Percentiles rank a stretch among this genome's conserved stretches.
These are phyloP conservation scores for Mythimna loreyi DNA, from an alignment of 2,888 invertebrate genomes.

Conservation along the genomic window DNA sequence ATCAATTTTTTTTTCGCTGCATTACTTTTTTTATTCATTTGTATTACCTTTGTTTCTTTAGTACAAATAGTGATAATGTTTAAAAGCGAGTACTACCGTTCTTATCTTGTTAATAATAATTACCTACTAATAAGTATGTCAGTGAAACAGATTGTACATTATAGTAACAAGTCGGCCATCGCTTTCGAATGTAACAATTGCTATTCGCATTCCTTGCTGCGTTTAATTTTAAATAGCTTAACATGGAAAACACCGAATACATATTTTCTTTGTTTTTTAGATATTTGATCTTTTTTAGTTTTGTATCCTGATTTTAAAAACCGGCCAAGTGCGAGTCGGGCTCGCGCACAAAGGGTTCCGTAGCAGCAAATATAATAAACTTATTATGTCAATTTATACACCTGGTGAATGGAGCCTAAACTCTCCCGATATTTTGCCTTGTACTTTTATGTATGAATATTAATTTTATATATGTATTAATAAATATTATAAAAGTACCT, in stretches of 20 bases:
- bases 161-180: constrained; percentile 34
- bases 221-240: constrained; percentile 36
- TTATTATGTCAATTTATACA: too few relatives aligned
- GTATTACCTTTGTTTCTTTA: neutral
- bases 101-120: constrained; percentile 45
- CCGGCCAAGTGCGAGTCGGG: too few relatives aligned
- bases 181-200: constrained; percentile 50
- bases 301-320: too few relatives aligned
- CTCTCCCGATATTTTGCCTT: too few relatives aligned
- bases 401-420: too few relatives aligned
- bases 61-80: neutral
- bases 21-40: constrained; percentile 22
- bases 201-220: constrained; percentile 39
- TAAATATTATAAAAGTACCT: too few relatives aligned
- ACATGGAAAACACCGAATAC: neutral
- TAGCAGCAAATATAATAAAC: too few relatives aligned
- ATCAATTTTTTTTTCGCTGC: constrained; percentile 62
- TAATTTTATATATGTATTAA: too few relatives aligned
- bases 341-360: too few relatives aligned
- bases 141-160: constrained; percentile 49
- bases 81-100: constrained; percentile 31
- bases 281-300: too few relatives aligned
- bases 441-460: too few relatives aligned
- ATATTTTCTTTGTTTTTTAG: neutral
- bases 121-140: constrained; percentile 48